A percentile compares a stretch with the other conserved stretches of the same genome.
Conservation (phyloP, 2,113 vertebrate genomes). For the Cyanistes caeruleus region DNA sequence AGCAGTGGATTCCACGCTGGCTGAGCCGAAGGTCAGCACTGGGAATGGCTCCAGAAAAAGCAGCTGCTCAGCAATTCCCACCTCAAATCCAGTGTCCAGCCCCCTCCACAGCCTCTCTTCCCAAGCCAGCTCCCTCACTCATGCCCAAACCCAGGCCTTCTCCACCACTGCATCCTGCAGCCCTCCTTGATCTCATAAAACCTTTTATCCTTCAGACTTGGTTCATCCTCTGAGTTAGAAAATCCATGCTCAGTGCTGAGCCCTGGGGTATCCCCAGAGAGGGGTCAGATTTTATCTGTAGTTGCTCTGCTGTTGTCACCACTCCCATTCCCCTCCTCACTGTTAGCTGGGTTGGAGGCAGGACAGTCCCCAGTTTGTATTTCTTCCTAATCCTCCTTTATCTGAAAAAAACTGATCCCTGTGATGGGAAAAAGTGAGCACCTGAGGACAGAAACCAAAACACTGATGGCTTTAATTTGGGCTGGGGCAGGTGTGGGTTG, state of each 20-base stretch:
- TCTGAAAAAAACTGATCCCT: background rate
- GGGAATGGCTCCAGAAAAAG: background rate
- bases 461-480: too few relatives aligned
- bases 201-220: fast-evolving
- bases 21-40: background rate
- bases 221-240: background rate
- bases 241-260: background rate
- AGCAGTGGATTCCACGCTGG: background rate
- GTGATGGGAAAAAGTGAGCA: background rate
- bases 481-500: fast-evolving
- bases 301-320: background rate
- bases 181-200: background rate
- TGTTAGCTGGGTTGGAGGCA: background rate
- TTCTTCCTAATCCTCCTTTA: background rate
- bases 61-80: background rate
- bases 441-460: background rate
- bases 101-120: background rate
- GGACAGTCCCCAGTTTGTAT: background rate
- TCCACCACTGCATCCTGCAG: background rate
- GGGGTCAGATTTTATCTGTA: background rate
- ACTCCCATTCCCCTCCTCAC: background rate
- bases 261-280: background rate
- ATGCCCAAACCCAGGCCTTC: background rate
- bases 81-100: background rate
- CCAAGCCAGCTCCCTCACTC: fast-evolving